Evolutionary conservation across 2,113 vertebrate species (phyloP).

Genomic region (Terrapene triunguis): DNA sequence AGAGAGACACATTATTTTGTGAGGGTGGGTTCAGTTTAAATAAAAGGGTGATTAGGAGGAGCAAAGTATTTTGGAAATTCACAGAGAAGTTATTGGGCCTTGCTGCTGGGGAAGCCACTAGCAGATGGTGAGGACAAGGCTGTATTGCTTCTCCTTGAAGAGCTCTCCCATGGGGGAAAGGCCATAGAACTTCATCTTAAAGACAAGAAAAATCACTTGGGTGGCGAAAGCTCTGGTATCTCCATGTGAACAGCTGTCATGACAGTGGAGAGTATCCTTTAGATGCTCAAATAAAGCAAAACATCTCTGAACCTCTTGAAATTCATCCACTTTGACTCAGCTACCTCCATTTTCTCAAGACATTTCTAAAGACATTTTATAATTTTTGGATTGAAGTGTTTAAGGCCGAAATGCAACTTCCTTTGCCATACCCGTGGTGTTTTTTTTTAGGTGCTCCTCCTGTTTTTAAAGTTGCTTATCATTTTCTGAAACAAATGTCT

Average conservation of each 20-base stretch:
- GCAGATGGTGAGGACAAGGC: neutral
- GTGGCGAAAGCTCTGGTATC: neutral
- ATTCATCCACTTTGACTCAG: neutral
- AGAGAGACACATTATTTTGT: neutral
- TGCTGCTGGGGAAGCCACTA: neutral
- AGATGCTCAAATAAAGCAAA: neutral
- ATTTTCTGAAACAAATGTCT: neutral
- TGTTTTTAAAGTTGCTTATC: neutral
- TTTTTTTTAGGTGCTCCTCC: neutral
- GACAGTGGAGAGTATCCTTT: neutral
- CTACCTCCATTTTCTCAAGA: neutral
- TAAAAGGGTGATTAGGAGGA: neutral
- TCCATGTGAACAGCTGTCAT: neutral
- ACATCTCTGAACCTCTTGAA: neutral
- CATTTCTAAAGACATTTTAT: neutral
- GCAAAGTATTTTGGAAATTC: neutral
- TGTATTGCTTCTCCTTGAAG: neutral
- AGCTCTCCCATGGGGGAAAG: neutral
- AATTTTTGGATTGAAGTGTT: neutral
- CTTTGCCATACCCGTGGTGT: accelerated
- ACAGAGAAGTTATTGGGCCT: neutral
- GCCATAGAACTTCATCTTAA: neutral
- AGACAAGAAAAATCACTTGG: neutral
- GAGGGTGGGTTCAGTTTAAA: neutral
- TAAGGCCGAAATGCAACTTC: neutral